A percentile compares a stretch with the other conserved stretches of the same genome.
Evolutionary conservation across 2,888 invertebrate genomes (phyloP).

Genomic region (Aspidiotus rigidus): DNA sequence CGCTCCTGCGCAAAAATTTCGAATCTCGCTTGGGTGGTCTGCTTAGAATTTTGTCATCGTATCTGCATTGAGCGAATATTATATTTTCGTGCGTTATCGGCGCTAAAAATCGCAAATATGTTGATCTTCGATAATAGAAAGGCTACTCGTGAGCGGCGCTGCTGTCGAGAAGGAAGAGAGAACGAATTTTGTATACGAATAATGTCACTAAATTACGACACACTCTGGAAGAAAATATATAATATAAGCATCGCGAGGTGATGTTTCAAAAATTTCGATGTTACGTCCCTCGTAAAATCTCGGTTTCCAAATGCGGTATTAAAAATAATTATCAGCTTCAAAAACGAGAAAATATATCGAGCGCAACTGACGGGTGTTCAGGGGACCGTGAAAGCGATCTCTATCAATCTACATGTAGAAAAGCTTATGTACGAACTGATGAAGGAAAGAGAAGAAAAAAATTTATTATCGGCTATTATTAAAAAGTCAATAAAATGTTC

Average conservation of each 20-base stretch:
- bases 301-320: background rate
- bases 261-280: too few species aligned
- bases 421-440: background rate
- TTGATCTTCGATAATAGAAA: too few species aligned
- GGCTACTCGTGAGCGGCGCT: too few species aligned
- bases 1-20: too few species aligned
- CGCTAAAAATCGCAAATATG: constrained; percentile 1
- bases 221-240: background rate
- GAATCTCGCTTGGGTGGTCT: background rate
- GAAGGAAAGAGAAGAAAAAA: background rate
- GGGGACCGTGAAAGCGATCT: too few species aligned
- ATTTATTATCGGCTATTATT: constrained; percentile 12
- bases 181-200: background rate
- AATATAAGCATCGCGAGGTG: background rate
- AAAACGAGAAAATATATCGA: too few species aligned
- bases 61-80: too few species aligned
- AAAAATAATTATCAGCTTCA: background rate
- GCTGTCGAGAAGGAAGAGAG: too few species aligned
- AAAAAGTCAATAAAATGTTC: constrained; percentile 32
- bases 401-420: too few species aligned
- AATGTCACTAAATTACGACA: background rate
- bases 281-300: too few species aligned
- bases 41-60: background rate
- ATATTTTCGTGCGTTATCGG: background rate
- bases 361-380: too few species aligned